phyloP scores from a whole-genome alignment of 2,113 vertebrate genomes.

The Pterophyllum scalare region DNA sequence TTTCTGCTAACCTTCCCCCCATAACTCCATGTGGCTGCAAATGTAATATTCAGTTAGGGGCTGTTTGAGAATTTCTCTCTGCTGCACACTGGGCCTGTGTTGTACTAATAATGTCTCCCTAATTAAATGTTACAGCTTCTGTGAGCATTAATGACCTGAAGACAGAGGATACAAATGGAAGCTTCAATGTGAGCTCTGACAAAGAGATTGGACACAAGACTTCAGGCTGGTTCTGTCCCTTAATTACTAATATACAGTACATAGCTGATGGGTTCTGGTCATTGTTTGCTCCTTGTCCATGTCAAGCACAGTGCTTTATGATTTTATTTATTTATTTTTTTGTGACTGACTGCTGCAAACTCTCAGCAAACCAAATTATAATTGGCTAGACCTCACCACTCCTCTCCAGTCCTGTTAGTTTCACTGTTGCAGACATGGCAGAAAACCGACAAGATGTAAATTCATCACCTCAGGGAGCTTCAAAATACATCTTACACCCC shows the following conservation, averaged over 20 bases:
- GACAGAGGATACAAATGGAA: conserved; percentile 68
- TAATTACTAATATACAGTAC: conserved; percentile 37
- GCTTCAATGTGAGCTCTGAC: conserved; percentile 46
- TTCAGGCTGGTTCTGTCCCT: conserved; percentile 47
- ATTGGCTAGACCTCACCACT: conserved; percentile 60
- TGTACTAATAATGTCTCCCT: conserved; percentile 72
- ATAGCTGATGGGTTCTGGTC: conserved; percentile 46
- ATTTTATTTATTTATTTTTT: not conserved
- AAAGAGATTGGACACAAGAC: conserved; percentile 50
- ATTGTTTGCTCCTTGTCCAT: conserved; percentile 41
- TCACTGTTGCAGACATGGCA: conserved; percentile 66
- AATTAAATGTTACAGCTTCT: conserved; percentile 79
- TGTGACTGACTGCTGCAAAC: conserved; percentile 38
- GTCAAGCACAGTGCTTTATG: not conserved
- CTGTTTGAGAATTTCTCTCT: conserved; percentile 64
- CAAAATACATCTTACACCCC: conserved; percentile 45
- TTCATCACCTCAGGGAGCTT: conserved; percentile 68
- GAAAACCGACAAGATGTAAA: conserved; percentile 71
- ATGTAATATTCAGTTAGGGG: conserved; percentile 70
- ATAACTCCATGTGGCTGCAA: conserved; percentile 50
- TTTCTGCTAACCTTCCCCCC: conserved; percentile 39
- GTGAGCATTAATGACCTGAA: conserved; percentile 77
- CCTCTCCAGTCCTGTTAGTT: conserved; percentile 50
- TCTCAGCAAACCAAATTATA: conserved; percentile 48
- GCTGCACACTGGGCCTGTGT: conserved; percentile 56